Evolutionary conservation across 2,888 invertebrate genomes (phyloP), one percentile per base, ranked within the genome.

Genomic region (Patella pellucida): DNA sequence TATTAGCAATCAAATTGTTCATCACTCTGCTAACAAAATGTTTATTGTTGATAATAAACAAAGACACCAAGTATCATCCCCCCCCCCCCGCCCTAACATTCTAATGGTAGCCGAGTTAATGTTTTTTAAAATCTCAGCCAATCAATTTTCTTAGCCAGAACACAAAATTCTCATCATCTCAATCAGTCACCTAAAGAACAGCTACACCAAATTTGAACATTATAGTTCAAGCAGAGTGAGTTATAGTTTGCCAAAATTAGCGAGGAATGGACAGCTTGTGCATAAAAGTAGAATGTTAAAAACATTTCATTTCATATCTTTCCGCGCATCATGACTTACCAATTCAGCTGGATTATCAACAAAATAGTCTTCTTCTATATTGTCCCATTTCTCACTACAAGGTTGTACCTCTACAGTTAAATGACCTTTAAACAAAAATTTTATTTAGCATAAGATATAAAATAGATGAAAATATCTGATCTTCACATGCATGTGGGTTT

Each of bases 271-370:
- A 27, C 62, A 62, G 2, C 72, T 68, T 23, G 52, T 41, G 68
- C 56, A 51, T n/a, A 14, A 0, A 62, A n/a, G 51, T 56, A 11
- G 68, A 23, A 15, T 56, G 4, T 19, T 7, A 14, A 62, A 62
- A 5, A 0, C 1, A 0, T 62, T 62, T 62, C 23, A 19, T 19
- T 9, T 14, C n/a, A 56, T 67, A 16, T 72, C 12, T n/a, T 41
- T n/a, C 16, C 23, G 3, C 23, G 69, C 19, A 19, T 51, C 54
- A 3, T 71, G 54, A 79, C 79, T 78, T 78, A 88, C 90, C 84
- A 93, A 82, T 82, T 93, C 92, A 50, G 86, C 85, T 2, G 93
- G 92, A 74, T 90, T 89, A 76, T 93, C 93, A 12, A 92, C 91
- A 85, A 92, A 93, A 70, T 86, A 89, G 80, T 92, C 92, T 78